phyloP scores from a whole-genome alignment of 2,113 vertebrate genomes.

The Salvelinus alpinus region DNA sequence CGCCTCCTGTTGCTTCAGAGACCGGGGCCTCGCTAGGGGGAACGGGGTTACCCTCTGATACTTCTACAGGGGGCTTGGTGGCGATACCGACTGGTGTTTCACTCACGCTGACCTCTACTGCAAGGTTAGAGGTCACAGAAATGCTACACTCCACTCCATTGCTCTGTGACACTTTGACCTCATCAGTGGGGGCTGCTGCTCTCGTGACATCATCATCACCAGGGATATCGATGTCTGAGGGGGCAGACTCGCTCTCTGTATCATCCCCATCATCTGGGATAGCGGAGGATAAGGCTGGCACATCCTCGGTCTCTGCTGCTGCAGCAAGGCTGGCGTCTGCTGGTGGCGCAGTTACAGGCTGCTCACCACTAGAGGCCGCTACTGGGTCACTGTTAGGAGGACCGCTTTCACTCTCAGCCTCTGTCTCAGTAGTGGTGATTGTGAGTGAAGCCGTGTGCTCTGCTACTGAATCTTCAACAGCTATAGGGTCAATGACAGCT shows the following conservation, averaged over 20 bases:
- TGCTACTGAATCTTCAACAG: neutral
- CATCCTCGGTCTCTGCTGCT: neutral
- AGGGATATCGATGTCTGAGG: no score
- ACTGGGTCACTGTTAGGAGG: neutral
- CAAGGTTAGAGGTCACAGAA: no score
- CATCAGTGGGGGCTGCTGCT: neutral
- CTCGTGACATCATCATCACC: no score
- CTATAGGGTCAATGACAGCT: neutral
- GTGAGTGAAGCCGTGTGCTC: neutral
- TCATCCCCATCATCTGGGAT: neutral
- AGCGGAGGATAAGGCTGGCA: no score
- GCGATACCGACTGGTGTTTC: constrained; percentile 7
- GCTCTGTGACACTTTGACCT: neutral
- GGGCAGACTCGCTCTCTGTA: constrained; percentile 31
- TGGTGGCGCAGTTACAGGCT: constrained; percentile 14
- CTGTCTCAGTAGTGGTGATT: neutral
- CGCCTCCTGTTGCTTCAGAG: neutral
- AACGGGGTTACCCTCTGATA: neutral
- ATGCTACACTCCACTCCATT: constrained; percentile 9
- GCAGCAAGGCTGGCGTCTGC: neutral
- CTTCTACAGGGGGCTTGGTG: neutral
- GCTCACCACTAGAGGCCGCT: constrained; percentile 41
- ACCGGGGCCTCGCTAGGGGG: neutral
- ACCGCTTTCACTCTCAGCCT: neutral
- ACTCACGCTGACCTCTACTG: neutral